A percentile compares a stretch with the other conserved stretches of the same genome.
These are phyloP conservation scores for Leptopilina myrica DNA, from an alignment of 2,888 invertebrate genomes.

Conservation along the genomic window DNA sequence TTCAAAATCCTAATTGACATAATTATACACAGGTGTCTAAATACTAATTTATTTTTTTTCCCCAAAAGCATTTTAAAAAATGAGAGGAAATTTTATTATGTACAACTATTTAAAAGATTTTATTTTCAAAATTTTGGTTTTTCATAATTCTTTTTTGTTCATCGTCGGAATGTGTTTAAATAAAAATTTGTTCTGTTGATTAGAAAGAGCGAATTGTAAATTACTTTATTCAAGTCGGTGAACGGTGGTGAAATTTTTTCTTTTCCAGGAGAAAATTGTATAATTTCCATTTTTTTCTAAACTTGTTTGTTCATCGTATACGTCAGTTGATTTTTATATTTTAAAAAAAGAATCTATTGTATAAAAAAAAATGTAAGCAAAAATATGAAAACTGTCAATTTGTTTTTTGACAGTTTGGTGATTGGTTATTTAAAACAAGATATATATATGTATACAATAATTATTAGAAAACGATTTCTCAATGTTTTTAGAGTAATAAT, in stretches of 20 bases:
- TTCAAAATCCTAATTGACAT: background rate
- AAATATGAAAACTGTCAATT: constrained; percentile 41
- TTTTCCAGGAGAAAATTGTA: constrained; percentile 58
- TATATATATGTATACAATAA: background rate
- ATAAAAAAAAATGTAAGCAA: too few species aligned
- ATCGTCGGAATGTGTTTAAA: too few species aligned
- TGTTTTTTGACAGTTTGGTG: constrained; percentile 2
- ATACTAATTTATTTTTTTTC: too few species aligned
- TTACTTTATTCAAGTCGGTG: constrained; percentile 54
- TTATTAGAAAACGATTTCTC: too few species aligned
- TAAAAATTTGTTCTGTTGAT: too few species aligned
- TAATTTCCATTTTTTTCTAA: constrained; percentile 61
- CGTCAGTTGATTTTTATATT: too few species aligned
- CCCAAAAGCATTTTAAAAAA: too few species aligned
- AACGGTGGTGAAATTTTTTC: constrained; percentile 43
- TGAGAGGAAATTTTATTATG: too few species aligned
- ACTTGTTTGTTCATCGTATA: too few species aligned
- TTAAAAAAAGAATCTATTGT: too few species aligned
- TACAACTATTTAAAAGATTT: background rate
- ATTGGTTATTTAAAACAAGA: constrained; percentile 15
- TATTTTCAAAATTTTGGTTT: constrained; percentile 19
- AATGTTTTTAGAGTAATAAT: background rate
- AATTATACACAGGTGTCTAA: background rate
- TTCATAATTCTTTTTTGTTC: too few species aligned
- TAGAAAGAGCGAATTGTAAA: background rate